A percentile compares a stretch with the other conserved stretches of the same genome.
These are phyloP conservation scores for Paragorgia papillata DNA, from an alignment of 92 coral and sea anemone species.

Conservation along the genomic window DNA sequence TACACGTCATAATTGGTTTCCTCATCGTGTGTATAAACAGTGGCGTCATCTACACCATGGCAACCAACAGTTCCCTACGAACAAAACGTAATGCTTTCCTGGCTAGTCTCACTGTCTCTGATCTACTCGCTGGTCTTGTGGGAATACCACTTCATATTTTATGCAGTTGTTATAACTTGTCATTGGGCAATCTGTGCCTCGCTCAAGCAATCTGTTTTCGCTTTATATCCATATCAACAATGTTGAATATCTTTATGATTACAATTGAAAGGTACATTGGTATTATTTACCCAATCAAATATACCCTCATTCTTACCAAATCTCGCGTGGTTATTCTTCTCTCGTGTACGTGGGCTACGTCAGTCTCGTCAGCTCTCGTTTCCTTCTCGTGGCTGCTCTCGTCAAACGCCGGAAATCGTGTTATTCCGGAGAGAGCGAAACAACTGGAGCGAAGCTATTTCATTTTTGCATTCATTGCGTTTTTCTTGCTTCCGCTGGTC, in stretches of 20 bases:
- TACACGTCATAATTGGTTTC: constrained; percentile 44
- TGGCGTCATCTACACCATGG: constrained; percentile 56
- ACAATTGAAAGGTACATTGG: constrained; percentile 64
- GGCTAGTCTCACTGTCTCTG: constrained; percentile 64
- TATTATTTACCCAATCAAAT: constrained; percentile 43
- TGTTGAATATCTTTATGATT: constrained; percentile 62
- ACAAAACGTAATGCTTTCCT: constrained; percentile 63
- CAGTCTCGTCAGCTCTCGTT: constrained; percentile 42
- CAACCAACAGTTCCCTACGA: constrained; percentile 51
- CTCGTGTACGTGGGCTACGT: constrained; percentile 48
- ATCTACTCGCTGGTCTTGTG: constrained; percentile 56
- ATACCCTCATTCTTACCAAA: constrained; percentile 20
- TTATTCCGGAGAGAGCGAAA: not conserved
- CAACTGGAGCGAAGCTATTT: constrained; percentile 48
- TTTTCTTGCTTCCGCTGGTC: constrained; percentile 52
- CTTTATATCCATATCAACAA: constrained; percentile 63
- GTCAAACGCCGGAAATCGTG: not conserved
- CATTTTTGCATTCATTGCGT: constrained; percentile 45
- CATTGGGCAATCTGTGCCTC: not conserved
- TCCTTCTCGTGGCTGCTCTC: constrained; percentile 55
- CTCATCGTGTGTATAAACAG: constrained; percentile 51
- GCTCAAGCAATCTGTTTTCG: constrained; percentile 35
- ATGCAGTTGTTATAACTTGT: constrained; percentile 10
- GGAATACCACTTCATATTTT: constrained; percentile 59
- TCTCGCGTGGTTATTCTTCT: constrained; percentile 34